phyloP scores from a whole-genome alignment of 2,797 vertebrate species.

The Sebastes hubbsi region DNA sequence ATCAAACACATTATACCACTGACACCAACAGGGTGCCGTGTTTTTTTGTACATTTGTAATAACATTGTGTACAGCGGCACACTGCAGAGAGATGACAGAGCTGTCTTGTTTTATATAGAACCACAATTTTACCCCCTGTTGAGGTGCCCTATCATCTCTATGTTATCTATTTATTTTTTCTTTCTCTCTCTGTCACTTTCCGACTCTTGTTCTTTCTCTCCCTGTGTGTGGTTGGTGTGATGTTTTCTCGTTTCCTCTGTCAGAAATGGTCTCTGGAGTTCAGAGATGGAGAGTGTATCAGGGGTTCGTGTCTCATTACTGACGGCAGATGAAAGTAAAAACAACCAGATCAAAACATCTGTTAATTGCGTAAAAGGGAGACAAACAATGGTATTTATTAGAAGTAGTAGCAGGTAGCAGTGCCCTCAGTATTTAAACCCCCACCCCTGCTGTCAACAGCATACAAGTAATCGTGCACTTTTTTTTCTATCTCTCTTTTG shows the following conservation, averaged over 20 bases:
- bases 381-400: conserved; percentile 72
- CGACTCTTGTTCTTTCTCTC: conserved; percentile 10
- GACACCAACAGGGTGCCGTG: conserved; percentile 6
- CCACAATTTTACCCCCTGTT: conserved; percentile 55
- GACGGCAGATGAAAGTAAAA: conserved; percentile 71
- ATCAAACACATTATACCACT: conserved; percentile 41
- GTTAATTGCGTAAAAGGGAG: conserved; percentile 77
- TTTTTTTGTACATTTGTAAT: conserved; percentile 57
- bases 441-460: conserved; percentile 66
- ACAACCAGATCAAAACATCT: conserved; percentile 69
- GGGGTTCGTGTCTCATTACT: conserved; percentile 68
- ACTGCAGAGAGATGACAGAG: conserved; percentile 44
- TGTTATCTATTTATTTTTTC: conserved; percentile 54
- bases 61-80: conserved; percentile 23
- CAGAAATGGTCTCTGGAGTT: conserved; percentile 68
- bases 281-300: conserved; percentile 55
- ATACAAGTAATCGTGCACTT: conserved; percentile 30
- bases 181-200: conserved; percentile 48
- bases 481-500: conserved; percentile 18
- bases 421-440: conserved; percentile 63
- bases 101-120: conserved; percentile 70
- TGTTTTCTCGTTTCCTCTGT: conserved; percentile 60
- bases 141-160: conserved; percentile 65
- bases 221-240: conserved; percentile 39
- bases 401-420: conserved; percentile 48